Evolutionary conservation across 2,888 invertebrate genomes (phyloP).

Genomic region (Dicranocentrus wangi): DNA sequence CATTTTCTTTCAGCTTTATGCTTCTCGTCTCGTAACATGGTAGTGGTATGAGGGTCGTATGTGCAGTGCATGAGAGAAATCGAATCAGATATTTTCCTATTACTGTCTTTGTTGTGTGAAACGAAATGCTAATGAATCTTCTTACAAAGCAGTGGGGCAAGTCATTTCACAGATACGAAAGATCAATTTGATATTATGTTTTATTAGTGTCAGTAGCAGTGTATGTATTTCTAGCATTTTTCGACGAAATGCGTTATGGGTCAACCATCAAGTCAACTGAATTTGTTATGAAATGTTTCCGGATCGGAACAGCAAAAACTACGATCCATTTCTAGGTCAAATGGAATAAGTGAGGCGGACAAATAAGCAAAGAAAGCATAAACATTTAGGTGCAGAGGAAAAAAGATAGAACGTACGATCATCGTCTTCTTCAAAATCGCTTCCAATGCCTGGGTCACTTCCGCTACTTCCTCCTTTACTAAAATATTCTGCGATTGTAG

Average conservation of each 20-base stretch:
- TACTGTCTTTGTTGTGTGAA: not conserved
- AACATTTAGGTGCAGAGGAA: not conserved
- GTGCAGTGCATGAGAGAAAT: too few relatives aligned
- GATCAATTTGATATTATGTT: slow-evolving; percentile 42
- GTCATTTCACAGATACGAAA: slow-evolving; percentile 18
- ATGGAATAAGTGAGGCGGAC: slow-evolving; percentile 20
- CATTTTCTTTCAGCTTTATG: too few relatives aligned
- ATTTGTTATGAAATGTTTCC: slow-evolving; percentile 32
- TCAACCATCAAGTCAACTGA: too few relatives aligned
- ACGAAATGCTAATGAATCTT: too few relatives aligned
- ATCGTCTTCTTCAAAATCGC: slow-evolving; percentile 61
- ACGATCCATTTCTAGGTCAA: slow-evolving; percentile 36
- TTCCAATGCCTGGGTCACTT: slow-evolving; percentile 63
- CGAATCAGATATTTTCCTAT: too few relatives aligned
- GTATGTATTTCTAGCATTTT: not conserved
- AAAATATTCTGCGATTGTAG: slow-evolving; percentile 56
- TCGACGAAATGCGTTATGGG: slow-evolving; percentile 23
- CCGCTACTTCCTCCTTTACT: slow-evolving; percentile 59
- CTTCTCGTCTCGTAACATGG: too few relatives aligned
- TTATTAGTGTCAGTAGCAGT: slow-evolving; percentile 17
- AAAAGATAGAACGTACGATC: slow-evolving; percentile 56
- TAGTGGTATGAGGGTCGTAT: too few relatives aligned
- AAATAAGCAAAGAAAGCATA: not conserved
- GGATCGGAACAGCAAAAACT: slow-evolving; percentile 19
- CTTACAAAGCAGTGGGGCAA: slow-evolving; percentile 2